These are phyloP conservation scores for Aporrectodea caliginosa DNA, from an alignment of 1,140 invertebrate species.

Conservation along the genomic window DNA sequence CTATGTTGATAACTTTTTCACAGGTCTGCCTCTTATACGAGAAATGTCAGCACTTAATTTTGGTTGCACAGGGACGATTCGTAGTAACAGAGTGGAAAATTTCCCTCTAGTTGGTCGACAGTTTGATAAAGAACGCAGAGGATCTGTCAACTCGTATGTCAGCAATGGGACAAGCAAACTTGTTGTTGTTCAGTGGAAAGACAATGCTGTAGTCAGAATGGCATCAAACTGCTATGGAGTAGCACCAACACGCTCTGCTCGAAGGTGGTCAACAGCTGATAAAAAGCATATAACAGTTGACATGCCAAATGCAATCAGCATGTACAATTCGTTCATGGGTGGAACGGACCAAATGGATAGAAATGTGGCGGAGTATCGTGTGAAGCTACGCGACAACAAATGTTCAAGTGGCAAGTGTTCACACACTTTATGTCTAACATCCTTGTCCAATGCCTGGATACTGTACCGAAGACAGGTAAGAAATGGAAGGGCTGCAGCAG, in stretches of 20 bases:
- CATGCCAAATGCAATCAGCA: slow-evolving; percentile 15
- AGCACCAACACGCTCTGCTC: slow-evolving; percentile 4
- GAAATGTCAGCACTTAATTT: slow-evolving; percentile 5
- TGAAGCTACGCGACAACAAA: slow-evolving; percentile 11
- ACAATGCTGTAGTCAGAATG: slow-evolving; percentile 9
- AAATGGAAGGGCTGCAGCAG: background rate
- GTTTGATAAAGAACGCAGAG: background rate
- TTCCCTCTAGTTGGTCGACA: background rate
- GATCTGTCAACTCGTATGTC: background rate
- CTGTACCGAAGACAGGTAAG: slow-evolving; percentile 8
- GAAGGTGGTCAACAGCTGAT: slow-evolving; percentile 11
- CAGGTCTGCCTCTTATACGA: background rate
- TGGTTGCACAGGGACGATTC: slow-evolving; percentile 9
- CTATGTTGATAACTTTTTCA: slow-evolving; percentile 8
- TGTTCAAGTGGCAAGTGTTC: background rate
- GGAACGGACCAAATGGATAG: slow-evolving; percentile 7
- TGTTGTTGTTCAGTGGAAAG: slow-evolving; percentile 1
- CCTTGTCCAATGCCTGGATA: slow-evolving; percentile 7
- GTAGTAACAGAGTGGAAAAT: background rate
- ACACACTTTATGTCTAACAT: background rate
- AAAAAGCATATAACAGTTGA: slow-evolving; percentile 12
- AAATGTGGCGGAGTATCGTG: background rate
- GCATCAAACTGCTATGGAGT: slow-evolving; percentile 11
- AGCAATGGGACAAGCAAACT: background rate
- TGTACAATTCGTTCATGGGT: slow-evolving; percentile 16